A percentile compares a stretch with the other conserved stretches of the same genome.
phyloP scores from a whole-genome alignment of 2,113 vertebrate genomes.

The Clarias gariepinus region DNA sequence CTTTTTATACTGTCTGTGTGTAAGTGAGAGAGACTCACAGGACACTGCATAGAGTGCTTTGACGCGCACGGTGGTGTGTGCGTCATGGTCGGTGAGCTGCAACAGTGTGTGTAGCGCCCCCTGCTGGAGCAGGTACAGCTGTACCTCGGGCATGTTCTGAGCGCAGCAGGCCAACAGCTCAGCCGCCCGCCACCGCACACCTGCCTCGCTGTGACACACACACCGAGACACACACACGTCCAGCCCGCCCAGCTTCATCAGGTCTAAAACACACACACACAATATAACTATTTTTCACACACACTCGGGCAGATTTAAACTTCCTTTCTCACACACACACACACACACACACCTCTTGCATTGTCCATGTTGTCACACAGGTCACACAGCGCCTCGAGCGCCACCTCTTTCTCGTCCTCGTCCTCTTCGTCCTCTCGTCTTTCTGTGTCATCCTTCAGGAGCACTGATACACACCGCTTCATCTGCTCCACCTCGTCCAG shows the following conservation, averaged over 20 bases:
- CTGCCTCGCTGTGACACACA: slow-evolving; percentile 73
- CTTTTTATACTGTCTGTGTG: background rate
- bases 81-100: slow-evolving; percentile 79
- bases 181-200: slow-evolving; percentile 83
- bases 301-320: background rate
- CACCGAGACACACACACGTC: slow-evolving; percentile 78
- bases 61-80: slow-evolving; percentile 76
- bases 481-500: slow-evolving; percentile 85
- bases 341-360: slow-evolving; percentile 76
- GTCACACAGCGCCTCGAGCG: slow-evolving; percentile 82
- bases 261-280: slow-evolving; percentile 72
- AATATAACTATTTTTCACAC: background rate
- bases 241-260: slow-evolving; percentile 87
- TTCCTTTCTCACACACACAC: background rate
- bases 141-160: slow-evolving; percentile 87
- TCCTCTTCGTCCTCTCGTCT: slow-evolving; percentile 60
- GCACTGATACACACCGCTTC: slow-evolving; percentile 77
- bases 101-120: slow-evolving; percentile 79
- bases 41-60: slow-evolving; percentile 88
- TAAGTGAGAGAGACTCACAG: background rate
- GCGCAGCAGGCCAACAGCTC: slow-evolving; percentile 83
- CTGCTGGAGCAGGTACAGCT: slow-evolving; percentile 77
- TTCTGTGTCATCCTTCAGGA: slow-evolving; percentile 65
- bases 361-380: slow-evolving; percentile 91
- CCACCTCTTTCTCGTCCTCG: slow-evolving; percentile 71